Base-by-base conservation (phyloP, 2,888 invertebrate genomes). In the Lasioglossum malachurum region DNA sequence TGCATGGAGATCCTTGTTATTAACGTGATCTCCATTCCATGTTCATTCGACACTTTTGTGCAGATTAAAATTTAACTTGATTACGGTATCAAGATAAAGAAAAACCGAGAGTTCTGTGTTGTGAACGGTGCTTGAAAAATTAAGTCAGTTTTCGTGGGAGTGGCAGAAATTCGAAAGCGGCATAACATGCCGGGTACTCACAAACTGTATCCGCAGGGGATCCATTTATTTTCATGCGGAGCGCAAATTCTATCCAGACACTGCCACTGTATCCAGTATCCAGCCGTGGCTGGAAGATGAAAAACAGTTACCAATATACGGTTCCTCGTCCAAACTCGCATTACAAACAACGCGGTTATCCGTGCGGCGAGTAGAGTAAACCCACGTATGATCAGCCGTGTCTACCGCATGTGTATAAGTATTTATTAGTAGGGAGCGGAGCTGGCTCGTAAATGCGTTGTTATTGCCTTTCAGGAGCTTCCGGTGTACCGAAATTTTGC, bases 111-210 rank as follows among this genome's bases (percentile, higher is more conserved):
- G 31, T 31, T 64, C 16, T 3, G 31, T 19, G 19, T 64, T 64
- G 31, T 2, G 1, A 31, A 69, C 4, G 35, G n/a, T 4, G 10
- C 23, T 41, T 4, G 10, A 41, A 71, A 67, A 76, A 73, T 83
- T 44, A 53, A 83, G 53, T 41, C 27, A 27, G 67, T 69, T 83
- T 64, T 44, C 67, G 27, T 31, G 35, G 44, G 14, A n/a, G 27
- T n/a, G 5, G 19, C 53, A 71, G 75, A 84, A 72, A 84, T 84
- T 78, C 71, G 75, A 84, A 78, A 78, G 71, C 60, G 14, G 57
- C 31, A 23, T 41, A 78, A 83, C 31, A 41, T 71, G 75, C 46
- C 49, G 8, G 60, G 46, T 41, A 49, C 23, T 35, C 49, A 46
- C 71, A 38, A 49, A 44, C 57, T 41, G 44, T 19, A 60, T 49